Base-by-base conservation (phyloP, 1,140 invertebrate genomes). In the Arctopsyche grandis region DNA sequence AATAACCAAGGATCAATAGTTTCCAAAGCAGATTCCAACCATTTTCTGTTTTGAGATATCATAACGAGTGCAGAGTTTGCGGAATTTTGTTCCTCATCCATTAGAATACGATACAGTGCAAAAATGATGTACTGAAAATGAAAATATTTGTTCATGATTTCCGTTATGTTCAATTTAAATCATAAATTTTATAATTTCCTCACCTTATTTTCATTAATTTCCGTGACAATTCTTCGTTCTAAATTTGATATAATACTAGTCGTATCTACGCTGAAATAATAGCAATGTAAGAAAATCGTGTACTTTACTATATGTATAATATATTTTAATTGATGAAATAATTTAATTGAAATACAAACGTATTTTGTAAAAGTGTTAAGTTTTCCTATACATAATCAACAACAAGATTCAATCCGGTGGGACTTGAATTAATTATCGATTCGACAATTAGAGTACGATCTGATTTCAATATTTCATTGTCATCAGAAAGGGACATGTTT, bases 1-100 rank as follows among this genome's bases (percentile, higher is more conserved):
- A 56, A n/a, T 12, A 74, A 24, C 71, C 71, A 74, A 56, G 71
- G 7, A 26, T 74, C 71, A 16, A 74, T 58, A 29, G 56, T 46
- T 10, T 5, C 12, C 10, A 74, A 7, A 1, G 43, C 52, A 24
- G 5, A 24, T 0, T 56, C 71, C 4, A 74, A 12, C 52, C 46
- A 56, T 29, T 22, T 7, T 29, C 16, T 52, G 22, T 74, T 58
- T 19, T 29, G 14, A 56, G 52, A 16, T 56, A 74, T 58, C 12
- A 14, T 10, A 1, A 14, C 9, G 16, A 74, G 9, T 4, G 69
- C 69, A 21, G 10, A n/a, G 19, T 24, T 22, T 1, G 69, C 19
- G 1, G 69, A 38, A 16, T 46, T 24, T 22, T 22, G 46, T 73
- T 73, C 69, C 5, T 12, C 29, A n/a, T 5, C 4, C 16, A 43